Evolutionary conservation across 2,113 vertebrate genomes (phyloP).

Genomic region (Prunella fulvescens): DNA sequence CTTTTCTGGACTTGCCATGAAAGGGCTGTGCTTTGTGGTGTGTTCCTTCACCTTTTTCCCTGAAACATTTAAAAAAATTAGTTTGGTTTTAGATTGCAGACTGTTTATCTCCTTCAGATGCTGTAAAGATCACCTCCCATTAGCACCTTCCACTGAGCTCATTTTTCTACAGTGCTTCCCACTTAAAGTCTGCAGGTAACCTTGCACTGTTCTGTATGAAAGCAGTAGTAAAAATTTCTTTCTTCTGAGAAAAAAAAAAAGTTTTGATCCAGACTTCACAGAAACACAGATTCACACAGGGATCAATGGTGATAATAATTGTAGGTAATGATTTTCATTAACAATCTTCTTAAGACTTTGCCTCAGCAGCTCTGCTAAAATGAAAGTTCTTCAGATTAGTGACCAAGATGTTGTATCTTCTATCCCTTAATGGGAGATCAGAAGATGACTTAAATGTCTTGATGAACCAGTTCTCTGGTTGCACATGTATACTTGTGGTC

Average conservation of each 20-base stretch:
- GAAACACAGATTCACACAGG: background rate
- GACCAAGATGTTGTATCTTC: background rate
- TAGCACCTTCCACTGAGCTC: background rate
- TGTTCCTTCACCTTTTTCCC: background rate
- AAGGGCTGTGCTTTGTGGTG: background rate
- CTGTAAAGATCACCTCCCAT: background rate
- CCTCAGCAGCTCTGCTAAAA: background rate
- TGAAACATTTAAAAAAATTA: background rate
- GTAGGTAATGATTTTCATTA: background rate
- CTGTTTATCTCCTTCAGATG: background rate
- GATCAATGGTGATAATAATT: background rate
- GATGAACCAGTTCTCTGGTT: background rate
- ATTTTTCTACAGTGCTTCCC: background rate
- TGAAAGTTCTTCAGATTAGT: background rate
- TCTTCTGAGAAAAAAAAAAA: background rate
- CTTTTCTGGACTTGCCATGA: background rate
- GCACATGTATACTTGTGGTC: accelerated
- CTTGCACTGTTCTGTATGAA: background rate
- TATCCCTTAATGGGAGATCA: too few relatives aligned
- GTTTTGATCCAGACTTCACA: background rate
- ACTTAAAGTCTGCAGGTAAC: background rate
- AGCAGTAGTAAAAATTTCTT: background rate
- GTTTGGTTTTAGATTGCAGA: background rate
- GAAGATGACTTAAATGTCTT: background rate
- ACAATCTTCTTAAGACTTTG: background rate